A percentile compares a stretch with the other conserved stretches of the same genome.
Conservation (phyloP, 92 coral and sea anemone species). For the Paramuricea clavata region DNA sequence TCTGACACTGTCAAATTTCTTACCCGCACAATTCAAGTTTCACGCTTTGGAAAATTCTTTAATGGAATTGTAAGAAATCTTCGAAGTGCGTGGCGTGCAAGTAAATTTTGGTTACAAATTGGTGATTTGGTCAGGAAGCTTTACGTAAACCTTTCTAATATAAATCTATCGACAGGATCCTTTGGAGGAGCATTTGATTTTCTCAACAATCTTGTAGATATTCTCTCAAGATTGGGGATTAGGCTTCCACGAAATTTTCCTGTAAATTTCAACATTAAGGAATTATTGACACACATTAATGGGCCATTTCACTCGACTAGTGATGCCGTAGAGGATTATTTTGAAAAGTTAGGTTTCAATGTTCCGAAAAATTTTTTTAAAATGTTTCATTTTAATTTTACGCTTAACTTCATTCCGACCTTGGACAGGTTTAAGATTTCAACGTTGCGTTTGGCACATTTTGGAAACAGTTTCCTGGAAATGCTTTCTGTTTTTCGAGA, state of each 20-base stretch:
- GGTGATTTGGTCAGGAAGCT: constrained; percentile 74
- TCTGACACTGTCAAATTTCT: constrained; percentile 74
- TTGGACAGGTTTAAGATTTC: constrained; percentile 73
- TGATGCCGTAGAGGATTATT: constrained; percentile 82
- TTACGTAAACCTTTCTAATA: constrained; percentile 65
- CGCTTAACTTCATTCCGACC: constrained; percentile 75
- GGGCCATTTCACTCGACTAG: constrained; percentile 74
- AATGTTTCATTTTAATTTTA: constrained; percentile 82
- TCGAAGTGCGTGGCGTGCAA: constrained; percentile 66
- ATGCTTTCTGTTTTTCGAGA: constrained; percentile 77
- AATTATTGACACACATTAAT: constrained; percentile 73
- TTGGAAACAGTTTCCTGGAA: constrained; percentile 82
- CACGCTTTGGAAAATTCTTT: constrained; percentile 76
- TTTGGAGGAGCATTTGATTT: constrained; percentile 80
- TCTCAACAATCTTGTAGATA: constrained; percentile 74
- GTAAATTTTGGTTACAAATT: constrained; percentile 82
- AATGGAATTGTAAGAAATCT: constrained; percentile 73
- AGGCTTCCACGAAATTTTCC: constrained; percentile 88
- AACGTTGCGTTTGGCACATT: constrained; percentile 64
- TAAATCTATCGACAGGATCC: constrained; percentile 79
- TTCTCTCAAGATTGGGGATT: constrained; percentile 71
- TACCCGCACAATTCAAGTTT: constrained; percentile 75
- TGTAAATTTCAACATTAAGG: constrained; percentile 70
- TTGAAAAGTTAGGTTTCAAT: constrained; percentile 62
- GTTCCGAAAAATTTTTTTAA: constrained; percentile 77